A percentile compares a stretch with the other conserved stretches of the same genome.
Conservation (phyloP, 2,888 invertebrate species). For the Oxycera nigricornis region DNA sequence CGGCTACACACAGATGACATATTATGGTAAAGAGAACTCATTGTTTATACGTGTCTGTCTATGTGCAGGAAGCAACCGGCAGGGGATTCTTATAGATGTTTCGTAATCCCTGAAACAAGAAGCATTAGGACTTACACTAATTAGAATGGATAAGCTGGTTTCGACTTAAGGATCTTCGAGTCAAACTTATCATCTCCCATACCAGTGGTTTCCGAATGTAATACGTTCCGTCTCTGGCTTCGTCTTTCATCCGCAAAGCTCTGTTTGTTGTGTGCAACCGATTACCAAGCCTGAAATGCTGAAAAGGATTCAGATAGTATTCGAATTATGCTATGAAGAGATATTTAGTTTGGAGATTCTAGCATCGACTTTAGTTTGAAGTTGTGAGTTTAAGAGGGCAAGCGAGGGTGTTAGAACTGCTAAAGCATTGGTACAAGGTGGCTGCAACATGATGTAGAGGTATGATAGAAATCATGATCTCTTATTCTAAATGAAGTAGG, state of each 20-base stretch:
- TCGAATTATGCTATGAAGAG: conserved; percentile 5
- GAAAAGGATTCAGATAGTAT: conserved; percentile 11
- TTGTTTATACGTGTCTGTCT: conserved; percentile 10
- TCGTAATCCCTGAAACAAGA: conserved; percentile 47
- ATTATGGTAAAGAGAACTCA: conserved; percentile 9
- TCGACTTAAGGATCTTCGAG: conserved; percentile 47
- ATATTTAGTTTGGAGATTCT: neutral
- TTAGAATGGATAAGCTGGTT: conserved; percentile 51
- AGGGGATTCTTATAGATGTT: conserved; percentile 41
- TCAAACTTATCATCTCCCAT: conserved; percentile 28
- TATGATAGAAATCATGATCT: conserved; percentile 10
- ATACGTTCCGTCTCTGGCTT: neutral
- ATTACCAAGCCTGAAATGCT: conserved; percentile 19
- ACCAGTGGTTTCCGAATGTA: conserved; percentile 2
- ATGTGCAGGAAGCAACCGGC: neutral
- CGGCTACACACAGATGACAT: neutral
- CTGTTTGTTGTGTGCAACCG: neutral
- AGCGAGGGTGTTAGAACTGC: neutral
- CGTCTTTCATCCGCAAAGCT: neutral
- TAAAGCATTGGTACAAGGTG: conserved; percentile 16
- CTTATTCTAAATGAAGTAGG: neutral
- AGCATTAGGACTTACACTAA: conserved; percentile 49
- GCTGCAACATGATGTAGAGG: conserved; percentile 7
- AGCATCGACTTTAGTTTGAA: neutral
- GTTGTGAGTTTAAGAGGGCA: conserved; percentile 7